These are phyloP conservation scores for Pherbina coryleti DNA, from an alignment of 2,888 invertebrate genomes.

Conservation along the genomic window DNA sequence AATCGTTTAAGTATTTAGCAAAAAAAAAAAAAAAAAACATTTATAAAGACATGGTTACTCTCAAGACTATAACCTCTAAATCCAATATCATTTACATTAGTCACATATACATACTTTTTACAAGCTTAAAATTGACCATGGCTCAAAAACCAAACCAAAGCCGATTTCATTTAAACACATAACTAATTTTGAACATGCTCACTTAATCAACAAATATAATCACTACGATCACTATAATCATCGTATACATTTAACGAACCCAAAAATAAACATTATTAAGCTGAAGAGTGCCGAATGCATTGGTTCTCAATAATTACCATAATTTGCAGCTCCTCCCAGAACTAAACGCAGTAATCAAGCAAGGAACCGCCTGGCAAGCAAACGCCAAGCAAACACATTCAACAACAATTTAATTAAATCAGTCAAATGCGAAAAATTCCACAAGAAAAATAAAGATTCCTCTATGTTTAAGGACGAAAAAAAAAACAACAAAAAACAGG, in stretches of 20 bases:
- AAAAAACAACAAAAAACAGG: not conserved
- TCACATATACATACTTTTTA: no score
- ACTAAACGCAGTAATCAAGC: not conserved
- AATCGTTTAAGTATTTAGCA: no score
- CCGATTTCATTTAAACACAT: no score
- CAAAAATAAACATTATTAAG: not conserved
- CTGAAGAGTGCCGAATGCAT: conserved; percentile 23
- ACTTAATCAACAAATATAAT: not conserved
- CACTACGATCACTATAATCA: not conserved
- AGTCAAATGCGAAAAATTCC: not conserved
- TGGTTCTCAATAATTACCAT: conserved; percentile 32
- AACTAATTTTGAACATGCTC: not conserved
- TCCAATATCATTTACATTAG: no score
- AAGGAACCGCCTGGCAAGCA: not conserved
- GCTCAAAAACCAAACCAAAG: no score
- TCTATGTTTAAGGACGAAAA: not conserved
- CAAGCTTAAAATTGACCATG: no score
- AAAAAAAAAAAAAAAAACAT: no score
- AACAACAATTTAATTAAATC: conserved; percentile 13
- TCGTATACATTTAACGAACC: not conserved
- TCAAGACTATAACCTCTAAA: no score
- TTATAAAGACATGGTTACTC: no score
- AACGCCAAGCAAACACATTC: not conserved
- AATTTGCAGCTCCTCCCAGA: conserved; percentile 29
- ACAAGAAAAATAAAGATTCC: not conserved